A percentile compares a stretch with the other conserved stretches of the same genome.
Conservation (phyloP, 1,140 invertebrate genomes). For the Grapholita molesta region DNA sequence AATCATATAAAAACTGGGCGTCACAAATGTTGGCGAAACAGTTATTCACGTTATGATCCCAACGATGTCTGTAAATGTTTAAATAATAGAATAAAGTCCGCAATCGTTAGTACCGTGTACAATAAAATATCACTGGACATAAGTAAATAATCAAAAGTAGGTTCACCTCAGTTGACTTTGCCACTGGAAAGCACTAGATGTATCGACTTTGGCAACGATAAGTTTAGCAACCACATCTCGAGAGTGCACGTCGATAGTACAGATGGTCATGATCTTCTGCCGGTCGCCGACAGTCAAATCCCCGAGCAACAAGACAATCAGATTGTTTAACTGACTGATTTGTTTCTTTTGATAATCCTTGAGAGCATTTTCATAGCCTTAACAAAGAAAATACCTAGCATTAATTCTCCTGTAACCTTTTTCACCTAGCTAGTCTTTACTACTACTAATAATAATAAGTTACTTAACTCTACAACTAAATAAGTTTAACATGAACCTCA, state of each 20-base stretch:
- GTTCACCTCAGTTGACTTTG: constrained; percentile 88
- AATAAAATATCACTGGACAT: neutral
- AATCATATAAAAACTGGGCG: constrained; percentile 92
- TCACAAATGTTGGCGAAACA: constrained; percentile 97
- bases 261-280: constrained; percentile 97
- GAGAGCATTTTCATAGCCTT: constrained; percentile 89
- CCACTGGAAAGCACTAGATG: constrained; percentile 92
- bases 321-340: constrained; percentile 87
- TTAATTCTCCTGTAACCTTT: too few relatives aligned
- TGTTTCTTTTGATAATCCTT: constrained; percentile 97
- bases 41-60: constrained; percentile 89
- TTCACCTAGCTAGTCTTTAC: too few relatives aligned
- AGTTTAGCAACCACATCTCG: constrained; percentile 93
- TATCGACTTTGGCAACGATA: constrained; percentile 89
- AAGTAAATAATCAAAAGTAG: neutral
- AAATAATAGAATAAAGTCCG: constrained; percentile 17
- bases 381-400: constrained; percentile 13
- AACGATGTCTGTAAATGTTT: constrained; percentile 81
- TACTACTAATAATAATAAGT: too few relatives aligned
- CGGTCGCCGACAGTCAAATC: constrained; percentile 89
- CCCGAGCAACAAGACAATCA: constrained; percentile 90
- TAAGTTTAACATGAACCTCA: too few relatives aligned
- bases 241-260: constrained; percentile 95
- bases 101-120: too few relatives aligned
- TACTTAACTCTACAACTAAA: too few relatives aligned